Conservation (phyloP, 2,113 vertebrate genomes). For the Lutjanus erythropterus region DNA sequence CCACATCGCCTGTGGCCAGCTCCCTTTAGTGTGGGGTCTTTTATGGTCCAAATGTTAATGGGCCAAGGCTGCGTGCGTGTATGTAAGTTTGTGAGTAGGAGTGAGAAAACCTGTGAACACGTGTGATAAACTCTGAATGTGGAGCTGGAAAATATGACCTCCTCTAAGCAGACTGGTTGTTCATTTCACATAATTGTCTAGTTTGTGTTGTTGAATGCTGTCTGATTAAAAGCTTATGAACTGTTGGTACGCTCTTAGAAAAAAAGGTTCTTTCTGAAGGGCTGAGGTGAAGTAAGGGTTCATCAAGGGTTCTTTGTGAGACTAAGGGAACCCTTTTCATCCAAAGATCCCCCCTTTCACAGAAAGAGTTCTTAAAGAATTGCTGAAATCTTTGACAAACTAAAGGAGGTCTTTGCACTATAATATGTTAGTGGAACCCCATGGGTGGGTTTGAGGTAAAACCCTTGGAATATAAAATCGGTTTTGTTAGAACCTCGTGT, state of each 20-base stretch:
- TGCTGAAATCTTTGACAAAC: too few species aligned
- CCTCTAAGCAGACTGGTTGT: background rate
- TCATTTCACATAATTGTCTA: constrained; percentile 21
- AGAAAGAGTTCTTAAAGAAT: too few species aligned
- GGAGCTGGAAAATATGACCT: constrained; percentile 6
- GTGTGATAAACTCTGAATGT: constrained; percentile 17
- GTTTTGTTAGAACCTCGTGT: too few species aligned
- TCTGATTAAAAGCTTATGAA: background rate
- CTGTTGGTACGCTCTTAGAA: background rate
- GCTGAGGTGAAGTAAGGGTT: too few species aligned
- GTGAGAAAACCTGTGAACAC: background rate
- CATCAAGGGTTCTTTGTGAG: too few species aligned
- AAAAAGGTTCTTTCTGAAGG: too few species aligned
- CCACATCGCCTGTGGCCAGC: constrained; percentile 65
- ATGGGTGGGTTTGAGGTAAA: too few species aligned
- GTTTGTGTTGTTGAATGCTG: background rate
- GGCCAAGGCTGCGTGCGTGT: constrained; percentile 38
- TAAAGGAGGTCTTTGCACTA: too few species aligned
- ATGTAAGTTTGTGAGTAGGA: constrained; percentile 7
- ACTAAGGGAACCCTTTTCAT: too few species aligned
- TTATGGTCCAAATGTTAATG: constrained; percentile 65
- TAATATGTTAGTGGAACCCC: too few species aligned
- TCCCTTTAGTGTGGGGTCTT: constrained; percentile 68
- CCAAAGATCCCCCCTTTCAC: too few species aligned
- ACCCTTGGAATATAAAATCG: too few species aligned